phyloP scores from a whole-genome alignment of 2,113 vertebrate species.

The Pelvicachromis taeniatus region DNA sequence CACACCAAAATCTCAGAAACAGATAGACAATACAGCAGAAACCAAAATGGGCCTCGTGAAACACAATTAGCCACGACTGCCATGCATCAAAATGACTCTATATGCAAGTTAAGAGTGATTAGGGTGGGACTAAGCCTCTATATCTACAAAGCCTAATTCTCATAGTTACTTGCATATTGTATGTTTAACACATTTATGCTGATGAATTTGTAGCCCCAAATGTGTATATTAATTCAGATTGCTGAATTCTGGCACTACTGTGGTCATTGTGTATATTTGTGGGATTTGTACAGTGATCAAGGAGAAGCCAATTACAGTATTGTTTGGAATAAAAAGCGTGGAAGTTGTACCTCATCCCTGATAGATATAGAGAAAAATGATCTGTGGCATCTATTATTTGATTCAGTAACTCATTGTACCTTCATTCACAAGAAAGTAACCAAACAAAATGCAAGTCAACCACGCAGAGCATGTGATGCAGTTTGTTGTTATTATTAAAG shows the following conservation, averaged over 20 bases:
- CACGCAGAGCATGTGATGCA: not conserved
- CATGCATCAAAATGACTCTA: not conserved
- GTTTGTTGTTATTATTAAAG: not conserved
- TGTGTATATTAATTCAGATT: not conserved
- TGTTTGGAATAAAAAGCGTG: accelerated
- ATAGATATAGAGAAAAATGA: not conserved
- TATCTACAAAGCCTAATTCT: not conserved
- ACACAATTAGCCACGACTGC: not conserved
- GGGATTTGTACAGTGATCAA: not conserved
- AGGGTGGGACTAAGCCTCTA: not conserved
- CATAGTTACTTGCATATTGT: not conserved
- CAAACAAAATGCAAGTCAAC: not conserved
- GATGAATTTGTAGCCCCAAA: not conserved
- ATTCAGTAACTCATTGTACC: not conserved
- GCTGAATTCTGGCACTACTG: not conserved
- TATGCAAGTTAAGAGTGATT: not conserved
- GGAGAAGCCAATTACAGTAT: not conserved
- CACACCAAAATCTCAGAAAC: not conserved
- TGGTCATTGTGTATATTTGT: not conserved
- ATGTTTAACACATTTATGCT: not conserved
- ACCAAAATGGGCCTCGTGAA: not conserved
- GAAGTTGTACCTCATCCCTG: not conserved
- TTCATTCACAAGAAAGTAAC: not conserved
- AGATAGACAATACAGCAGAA: not conserved
- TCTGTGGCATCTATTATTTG: not conserved